These are phyloP conservation scores for Tadarida brasiliensis DNA, from an alignment of 2,797 vertebrate genomes.

Conservation along the genomic window DNA sequence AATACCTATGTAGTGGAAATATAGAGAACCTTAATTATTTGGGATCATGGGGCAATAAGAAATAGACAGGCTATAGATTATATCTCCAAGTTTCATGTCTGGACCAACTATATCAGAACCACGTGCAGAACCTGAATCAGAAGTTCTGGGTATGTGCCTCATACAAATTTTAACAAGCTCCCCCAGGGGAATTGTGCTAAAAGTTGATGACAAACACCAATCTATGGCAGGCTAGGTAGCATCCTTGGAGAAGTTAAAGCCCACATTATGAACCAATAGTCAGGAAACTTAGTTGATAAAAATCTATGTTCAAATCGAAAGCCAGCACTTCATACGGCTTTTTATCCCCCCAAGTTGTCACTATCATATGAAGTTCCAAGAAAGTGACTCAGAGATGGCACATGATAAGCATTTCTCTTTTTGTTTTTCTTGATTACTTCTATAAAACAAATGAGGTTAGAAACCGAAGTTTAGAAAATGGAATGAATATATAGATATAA, in stretches of 20 bases:
- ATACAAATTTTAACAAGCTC: conserved; percentile 62
- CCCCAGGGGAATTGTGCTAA: conserved; percentile 22
- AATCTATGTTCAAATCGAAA: conserved; percentile 38
- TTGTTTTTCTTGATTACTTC: conserved; percentile 56
- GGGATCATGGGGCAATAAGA: conserved; percentile 11
- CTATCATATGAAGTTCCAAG: conserved; percentile 43
- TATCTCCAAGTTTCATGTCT: conserved; percentile 52
- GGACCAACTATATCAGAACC: conserved; percentile 52
- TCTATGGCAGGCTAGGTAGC: background rate
- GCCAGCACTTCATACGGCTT: conserved; percentile 19
- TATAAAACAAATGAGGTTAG: conserved; percentile 59
- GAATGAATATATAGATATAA: conserved; percentile 52
- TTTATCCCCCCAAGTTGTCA: background rate
- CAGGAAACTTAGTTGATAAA: conserved; percentile 62
- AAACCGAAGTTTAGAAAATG: conserved; percentile 69
- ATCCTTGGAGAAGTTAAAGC: conserved; percentile 59
- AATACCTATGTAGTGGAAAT: conserved; percentile 54
- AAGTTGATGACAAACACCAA: conserved; percentile 46
- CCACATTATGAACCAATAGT: background rate
- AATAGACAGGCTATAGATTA: background rate
- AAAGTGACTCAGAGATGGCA: conserved; percentile 60
- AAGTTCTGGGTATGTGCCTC: conserved; percentile 22
- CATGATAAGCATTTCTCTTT: conserved; percentile 4
- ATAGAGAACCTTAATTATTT: conserved; percentile 50
- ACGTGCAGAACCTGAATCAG: conserved; percentile 5